phyloP scores from a whole-genome alignment of 1,140 invertebrate species.

The Saccostrea echinata region DNA sequence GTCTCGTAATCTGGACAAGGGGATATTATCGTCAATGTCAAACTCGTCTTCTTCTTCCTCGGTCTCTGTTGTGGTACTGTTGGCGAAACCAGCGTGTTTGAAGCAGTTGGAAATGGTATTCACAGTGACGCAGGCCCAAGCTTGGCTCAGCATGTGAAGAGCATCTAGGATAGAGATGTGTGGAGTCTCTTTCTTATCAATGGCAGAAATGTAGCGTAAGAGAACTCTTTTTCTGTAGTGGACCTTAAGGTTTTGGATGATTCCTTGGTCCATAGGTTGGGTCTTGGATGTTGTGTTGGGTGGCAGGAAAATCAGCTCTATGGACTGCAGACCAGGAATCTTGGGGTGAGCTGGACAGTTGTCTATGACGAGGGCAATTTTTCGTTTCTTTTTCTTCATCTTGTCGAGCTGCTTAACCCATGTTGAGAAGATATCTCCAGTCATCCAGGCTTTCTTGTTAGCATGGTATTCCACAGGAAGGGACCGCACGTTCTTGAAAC shows the following conservation, averaged over 20 bases:
- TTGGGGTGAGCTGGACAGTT: neutral
- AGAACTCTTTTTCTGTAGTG: constrained; percentile 29
- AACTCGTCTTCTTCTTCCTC: neutral
- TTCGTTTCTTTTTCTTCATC: neutral
- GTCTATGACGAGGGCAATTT: neutral
- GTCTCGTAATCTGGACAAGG: neutral
- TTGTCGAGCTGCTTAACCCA: constrained; percentile 21
- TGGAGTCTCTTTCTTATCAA: neutral
- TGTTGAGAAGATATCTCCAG: neutral
- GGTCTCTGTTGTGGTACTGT: too few relatives aligned
- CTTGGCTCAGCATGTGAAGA: neutral
- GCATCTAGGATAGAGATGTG: neutral
- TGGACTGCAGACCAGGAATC: neutral
- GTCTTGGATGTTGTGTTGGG: constrained; percentile 56
- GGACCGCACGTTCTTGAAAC: neutral
- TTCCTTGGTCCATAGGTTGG: constrained; percentile 57
- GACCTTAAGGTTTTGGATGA: constrained; percentile 56
- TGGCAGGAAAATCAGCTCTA: constrained; percentile 54
- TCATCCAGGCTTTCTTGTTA: constrained; percentile 36
- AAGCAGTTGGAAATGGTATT: constrained; percentile 16
- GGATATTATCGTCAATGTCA: constrained; percentile 3
- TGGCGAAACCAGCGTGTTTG: neutral
- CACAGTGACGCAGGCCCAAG: neutral
- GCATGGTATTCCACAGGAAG: neutral
- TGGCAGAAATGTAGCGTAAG: neutral